A percentile compares a stretch with the other conserved stretches of the same genome.
These are phyloP conservation scores for Phasia obesa DNA, from an alignment of 2,888 invertebrate genomes.

Conservation along the genomic window DNA sequence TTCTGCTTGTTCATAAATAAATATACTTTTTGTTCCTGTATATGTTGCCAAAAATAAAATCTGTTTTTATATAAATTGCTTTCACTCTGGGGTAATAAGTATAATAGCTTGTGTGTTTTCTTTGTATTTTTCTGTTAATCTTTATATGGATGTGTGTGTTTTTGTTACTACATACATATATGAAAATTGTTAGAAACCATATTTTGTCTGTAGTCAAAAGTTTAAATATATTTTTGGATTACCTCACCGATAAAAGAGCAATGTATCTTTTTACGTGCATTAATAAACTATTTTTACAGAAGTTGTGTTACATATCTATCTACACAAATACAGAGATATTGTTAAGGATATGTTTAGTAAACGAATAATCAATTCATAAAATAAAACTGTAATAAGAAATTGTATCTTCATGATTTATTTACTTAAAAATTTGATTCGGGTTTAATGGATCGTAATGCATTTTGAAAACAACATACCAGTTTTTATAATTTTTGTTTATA, in stretches of 20 bases:
- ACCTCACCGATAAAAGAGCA: constrained; percentile 42
- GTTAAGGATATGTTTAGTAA: no score
- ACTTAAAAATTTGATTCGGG: no score
- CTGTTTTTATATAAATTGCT: constrained; percentile 64
- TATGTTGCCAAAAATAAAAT: constrained; percentile 53
- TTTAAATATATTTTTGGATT: constrained; percentile 51
- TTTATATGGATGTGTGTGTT: neutral
- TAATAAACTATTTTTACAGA: constrained; percentile 15
- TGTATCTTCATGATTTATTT: no score
- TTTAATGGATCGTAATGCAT: no score
- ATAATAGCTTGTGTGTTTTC: constrained; percentile 28
- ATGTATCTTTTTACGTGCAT: constrained; percentile 22
- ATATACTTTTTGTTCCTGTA: neutral
- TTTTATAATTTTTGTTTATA: no score
- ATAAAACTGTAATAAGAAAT: no score
- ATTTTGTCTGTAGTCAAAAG: constrained; percentile 60
- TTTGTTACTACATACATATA: neutral
- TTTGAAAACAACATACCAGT: no score
- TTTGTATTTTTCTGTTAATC: constrained; percentile 14
- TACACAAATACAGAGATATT: no score
- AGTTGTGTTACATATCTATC: no score
- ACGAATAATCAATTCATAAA: no score
- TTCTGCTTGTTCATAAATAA: neutral
- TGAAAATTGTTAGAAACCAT: constrained; percentile 42
- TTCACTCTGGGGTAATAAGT: constrained; percentile 60